Evolutionary conservation across 2,113 vertebrate species (phyloP).

Genomic region (Antechinus stuartii): DNA sequence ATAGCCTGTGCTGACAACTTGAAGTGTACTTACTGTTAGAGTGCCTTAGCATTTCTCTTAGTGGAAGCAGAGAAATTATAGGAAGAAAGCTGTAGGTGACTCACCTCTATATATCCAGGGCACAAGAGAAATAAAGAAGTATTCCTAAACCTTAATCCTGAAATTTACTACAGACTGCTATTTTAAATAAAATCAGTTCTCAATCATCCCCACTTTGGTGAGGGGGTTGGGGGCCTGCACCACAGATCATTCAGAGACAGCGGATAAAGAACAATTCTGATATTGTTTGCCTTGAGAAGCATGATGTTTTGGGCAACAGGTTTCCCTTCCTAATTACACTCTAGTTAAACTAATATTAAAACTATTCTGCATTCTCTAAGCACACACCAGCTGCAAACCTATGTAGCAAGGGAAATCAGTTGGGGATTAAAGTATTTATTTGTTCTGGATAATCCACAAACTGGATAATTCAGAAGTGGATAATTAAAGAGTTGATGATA

Average conservation of each 20-base stretch:
- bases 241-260: not conserved
- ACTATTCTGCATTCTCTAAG: not conserved
- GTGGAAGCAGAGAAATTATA: not conserved
- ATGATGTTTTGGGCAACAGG: not conserved
- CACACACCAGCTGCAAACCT: not conserved
- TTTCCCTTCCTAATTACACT: not conserved
- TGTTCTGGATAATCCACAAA: not conserved
- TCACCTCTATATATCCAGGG: not conserved
- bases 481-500: not conserved
- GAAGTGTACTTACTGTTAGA: not conserved
- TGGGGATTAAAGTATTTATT: not conserved
- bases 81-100: not conserved
- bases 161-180: not conserved
- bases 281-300: not conserved
- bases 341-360: not conserved
- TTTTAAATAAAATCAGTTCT: not conserved
- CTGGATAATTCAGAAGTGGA: not conserved
- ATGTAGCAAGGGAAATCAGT: not conserved
- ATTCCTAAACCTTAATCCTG: not conserved
- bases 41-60: not conserved
- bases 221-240: not conserved
- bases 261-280: not conserved
- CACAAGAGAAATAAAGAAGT: not conserved
- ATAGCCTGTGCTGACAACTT: not conserved
- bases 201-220: not conserved